phyloP scores from a whole-genome alignment of 2,797 vertebrate species.

The Acridotheres tristis region DNA sequence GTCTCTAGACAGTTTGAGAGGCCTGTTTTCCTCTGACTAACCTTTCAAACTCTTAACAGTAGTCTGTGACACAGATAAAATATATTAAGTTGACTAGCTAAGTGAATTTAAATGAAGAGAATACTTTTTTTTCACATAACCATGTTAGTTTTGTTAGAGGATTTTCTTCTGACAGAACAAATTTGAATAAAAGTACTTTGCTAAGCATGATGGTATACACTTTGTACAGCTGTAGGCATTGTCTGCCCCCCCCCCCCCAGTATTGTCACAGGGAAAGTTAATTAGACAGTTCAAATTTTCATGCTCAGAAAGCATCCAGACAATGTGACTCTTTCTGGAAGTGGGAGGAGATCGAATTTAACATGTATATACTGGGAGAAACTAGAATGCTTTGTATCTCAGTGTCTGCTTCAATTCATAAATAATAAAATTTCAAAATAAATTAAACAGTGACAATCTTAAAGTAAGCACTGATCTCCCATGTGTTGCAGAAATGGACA shows the following conservation, averaged over 20 bases:
- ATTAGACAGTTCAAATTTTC: conserved; percentile 57
- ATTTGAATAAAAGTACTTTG: conserved; percentile 58
- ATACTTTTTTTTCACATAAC: not conserved
- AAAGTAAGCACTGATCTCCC: not conserved
- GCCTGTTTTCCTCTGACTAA: conserved; percentile 4
- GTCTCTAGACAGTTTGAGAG: conserved; percentile 36
- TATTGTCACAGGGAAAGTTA: conserved; percentile 44
- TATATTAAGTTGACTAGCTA: conserved; percentile 25
- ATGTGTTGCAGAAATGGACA: not conserved
- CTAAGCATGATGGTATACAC: conserved; percentile 21
- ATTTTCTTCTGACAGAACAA: conserved; percentile 61
- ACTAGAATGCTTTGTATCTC: not conserved
- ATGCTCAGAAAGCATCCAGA: conserved; percentile 1
- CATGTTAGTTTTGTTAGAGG: conserved; percentile 51
- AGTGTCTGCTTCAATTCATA: not conserved
- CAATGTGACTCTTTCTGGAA: not conserved
- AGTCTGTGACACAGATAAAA: conserved; percentile 40
- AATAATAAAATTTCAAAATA: not conserved
- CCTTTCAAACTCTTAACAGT: conserved; percentile 46
- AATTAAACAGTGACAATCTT: not conserved
- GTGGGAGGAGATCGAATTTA: not conserved
- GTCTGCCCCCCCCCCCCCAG: not conserved
- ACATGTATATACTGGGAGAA: not conserved
- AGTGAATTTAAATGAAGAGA: conserved; percentile 55
- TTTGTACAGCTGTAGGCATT: conserved; percentile 50